Percentiles rank a stretch among this genome's conserved stretches.
These are phyloP conservation scores for Chromis chromis DNA, from an alignment of 2,797 vertebrate genomes.

Conservation along the genomic window DNA sequence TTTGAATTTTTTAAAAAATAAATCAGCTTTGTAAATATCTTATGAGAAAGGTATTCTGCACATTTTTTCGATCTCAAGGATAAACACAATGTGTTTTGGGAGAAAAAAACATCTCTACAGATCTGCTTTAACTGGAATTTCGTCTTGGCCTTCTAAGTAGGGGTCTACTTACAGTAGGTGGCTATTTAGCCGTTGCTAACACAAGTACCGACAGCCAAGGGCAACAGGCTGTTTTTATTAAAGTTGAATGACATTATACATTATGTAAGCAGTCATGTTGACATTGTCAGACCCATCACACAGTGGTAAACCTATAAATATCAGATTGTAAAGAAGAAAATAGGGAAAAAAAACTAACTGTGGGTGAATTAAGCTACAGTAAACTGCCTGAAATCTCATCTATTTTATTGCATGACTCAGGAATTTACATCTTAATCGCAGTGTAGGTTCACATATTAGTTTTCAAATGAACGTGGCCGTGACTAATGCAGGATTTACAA, in stretches of 20 bases:
- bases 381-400: background rate
- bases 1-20: no score
- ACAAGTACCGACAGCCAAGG: background rate
- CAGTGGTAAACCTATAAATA: background rate
- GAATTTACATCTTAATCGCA: constrained; percentile 11
- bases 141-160: background rate
- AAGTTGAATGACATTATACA: background rate
- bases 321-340: background rate
- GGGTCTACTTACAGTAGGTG: background rate
- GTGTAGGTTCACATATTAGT: background rate
- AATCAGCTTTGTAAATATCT: no score
- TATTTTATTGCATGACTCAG: background rate
- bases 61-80: no score
- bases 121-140: background rate
- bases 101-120: background rate
- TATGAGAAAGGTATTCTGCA: no score
- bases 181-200: background rate
- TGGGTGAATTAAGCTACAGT: background rate
- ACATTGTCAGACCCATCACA: background rate
- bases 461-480: constrained; percentile 13
- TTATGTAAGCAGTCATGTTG: background rate
- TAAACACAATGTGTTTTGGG: no score
- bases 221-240: background rate
- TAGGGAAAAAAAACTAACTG: background rate
- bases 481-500: background rate